A percentile compares a stretch with the other conserved stretches of the same genome.
phyloP scores from a whole-genome alignment of 2,888 invertebrate species.

The Eremobia ochroleuca region DNA sequence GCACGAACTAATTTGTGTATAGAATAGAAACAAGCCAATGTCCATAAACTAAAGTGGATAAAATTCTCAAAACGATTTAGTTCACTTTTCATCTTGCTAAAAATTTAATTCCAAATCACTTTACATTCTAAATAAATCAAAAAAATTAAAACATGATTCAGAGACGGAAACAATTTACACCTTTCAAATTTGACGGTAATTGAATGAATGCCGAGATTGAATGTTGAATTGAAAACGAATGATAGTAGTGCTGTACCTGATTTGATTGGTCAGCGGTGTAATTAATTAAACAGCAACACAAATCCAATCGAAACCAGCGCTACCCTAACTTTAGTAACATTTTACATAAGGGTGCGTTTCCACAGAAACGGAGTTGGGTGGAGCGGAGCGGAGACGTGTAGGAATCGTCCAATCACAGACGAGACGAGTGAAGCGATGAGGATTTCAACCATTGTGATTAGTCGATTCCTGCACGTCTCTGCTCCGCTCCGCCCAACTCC shows the following conservation, averaged over 20 bases:
- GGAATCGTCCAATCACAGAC: too few species aligned
- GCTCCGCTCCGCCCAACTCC: too few species aligned
- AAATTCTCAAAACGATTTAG: conserved; percentile 81
- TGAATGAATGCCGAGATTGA: conserved; percentile 37
- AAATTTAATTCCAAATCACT: conserved; percentile 21
- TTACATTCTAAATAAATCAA: conserved; percentile 23
- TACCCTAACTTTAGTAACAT: too few species aligned
- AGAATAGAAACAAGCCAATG: conserved; percentile 89
- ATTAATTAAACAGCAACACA: conserved; percentile 6
- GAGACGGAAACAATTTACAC: conserved; percentile 42
- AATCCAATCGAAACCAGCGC: too few species aligned
- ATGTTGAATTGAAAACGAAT: conserved; percentile 5
- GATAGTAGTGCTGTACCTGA: not conserved
- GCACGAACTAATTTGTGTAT: conserved; percentile 89
- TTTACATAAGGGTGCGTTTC: too few species aligned
- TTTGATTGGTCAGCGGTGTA: conserved; percentile 14
- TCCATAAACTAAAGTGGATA: conserved; percentile 90
- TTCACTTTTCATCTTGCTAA: conserved; percentile 74
- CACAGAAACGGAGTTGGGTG: too few species aligned
- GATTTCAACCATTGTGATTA: too few species aligned
- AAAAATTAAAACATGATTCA: conserved; percentile 47
- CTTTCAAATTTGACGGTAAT: conserved; percentile 69
- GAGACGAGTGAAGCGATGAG: too few species aligned
- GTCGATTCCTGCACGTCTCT: too few species aligned
- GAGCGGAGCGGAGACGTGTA: too few species aligned